Percentiles rank a stretch among this genome's conserved stretches.
phyloP scores from a whole-genome alignment of 2,888 invertebrate species.

The Cephus sareptanus region DNA sequence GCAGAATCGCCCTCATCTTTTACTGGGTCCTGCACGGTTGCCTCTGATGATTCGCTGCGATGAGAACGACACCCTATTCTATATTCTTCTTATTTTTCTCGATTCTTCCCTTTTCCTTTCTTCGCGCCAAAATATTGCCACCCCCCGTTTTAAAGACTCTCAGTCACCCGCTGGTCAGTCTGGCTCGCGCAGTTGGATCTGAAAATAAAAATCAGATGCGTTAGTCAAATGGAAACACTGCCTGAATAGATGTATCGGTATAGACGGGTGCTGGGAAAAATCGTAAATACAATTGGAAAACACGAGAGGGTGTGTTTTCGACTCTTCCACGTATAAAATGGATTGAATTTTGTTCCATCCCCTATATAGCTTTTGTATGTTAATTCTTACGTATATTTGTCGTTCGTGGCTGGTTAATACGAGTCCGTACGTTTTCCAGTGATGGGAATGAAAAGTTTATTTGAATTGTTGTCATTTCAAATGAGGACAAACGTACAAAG shows the following conservation, averaged over 20 bases:
- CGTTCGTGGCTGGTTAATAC: background rate
- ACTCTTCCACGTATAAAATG: background rate
- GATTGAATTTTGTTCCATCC: background rate
- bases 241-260: background rate
- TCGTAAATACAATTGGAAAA: background rate
- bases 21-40: background rate
- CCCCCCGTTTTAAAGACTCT: background rate
- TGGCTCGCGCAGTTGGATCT: background rate
- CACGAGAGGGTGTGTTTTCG: background rate
- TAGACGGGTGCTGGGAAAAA: background rate
- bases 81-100: background rate
- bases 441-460: background rate
- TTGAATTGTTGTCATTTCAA: constrained; percentile 19
- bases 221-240: background rate
- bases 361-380: background rate
- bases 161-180: background rate
- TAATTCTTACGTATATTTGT: background rate
- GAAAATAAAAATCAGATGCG: background rate
- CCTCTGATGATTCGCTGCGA: background rate
- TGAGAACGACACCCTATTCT: background rate
- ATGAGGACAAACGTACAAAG: constrained; percentile 32
- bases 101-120: background rate
- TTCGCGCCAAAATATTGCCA: too few species aligned
- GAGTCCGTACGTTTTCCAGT: background rate
- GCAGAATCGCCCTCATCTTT: constrained; percentile 39